A percentile compares a stretch with the other conserved stretches of the same genome.
These are phyloP conservation scores for Bos javanicus DNA, from an alignment of 2,113 vertebrate genomes.

Conservation along the genomic window DNA sequence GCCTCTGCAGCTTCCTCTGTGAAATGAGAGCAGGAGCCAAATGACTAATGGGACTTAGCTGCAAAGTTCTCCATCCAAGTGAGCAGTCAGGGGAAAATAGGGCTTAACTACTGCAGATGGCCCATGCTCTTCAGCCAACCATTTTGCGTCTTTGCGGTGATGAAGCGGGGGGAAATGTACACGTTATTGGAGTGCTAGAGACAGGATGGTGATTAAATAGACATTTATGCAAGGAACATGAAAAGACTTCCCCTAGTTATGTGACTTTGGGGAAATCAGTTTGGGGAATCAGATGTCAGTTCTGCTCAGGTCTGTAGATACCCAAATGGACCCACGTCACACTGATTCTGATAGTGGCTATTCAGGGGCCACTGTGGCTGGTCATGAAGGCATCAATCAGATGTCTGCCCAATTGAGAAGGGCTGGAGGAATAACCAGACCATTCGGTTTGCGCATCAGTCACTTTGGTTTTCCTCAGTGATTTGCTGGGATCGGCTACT, in stretches of 20 bases:
- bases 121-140: background rate
- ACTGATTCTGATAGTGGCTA: conserved; percentile 24
- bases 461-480: background rate
- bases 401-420: background rate
- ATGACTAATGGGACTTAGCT: background rate
- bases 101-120: conserved; percentile 45
- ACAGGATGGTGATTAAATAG: conserved; percentile 60
- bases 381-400: conserved; percentile 36
- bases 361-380: background rate
- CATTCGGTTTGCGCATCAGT: background rate
- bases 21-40: background rate
- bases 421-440: background rate
- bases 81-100: background rate
- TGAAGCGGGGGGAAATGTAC: conserved; percentile 33
- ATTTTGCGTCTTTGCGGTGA: conserved; percentile 36
- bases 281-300: conserved; percentile 60
- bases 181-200: conserved; percentile 56
- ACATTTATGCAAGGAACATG: conserved; percentile 59
- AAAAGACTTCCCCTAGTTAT: conserved; percentile 54
- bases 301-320: conserved; percentile 34
- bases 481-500: conserved; percentile 9
- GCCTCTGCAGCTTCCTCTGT: background rate
- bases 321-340: conserved; percentile 32
- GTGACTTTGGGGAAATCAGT: conserved; percentile 69
- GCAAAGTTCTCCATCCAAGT: conserved; percentile 5